Conservation (phyloP, 1,140 invertebrate genomes). For the Cepaea nemoralis region DNA sequence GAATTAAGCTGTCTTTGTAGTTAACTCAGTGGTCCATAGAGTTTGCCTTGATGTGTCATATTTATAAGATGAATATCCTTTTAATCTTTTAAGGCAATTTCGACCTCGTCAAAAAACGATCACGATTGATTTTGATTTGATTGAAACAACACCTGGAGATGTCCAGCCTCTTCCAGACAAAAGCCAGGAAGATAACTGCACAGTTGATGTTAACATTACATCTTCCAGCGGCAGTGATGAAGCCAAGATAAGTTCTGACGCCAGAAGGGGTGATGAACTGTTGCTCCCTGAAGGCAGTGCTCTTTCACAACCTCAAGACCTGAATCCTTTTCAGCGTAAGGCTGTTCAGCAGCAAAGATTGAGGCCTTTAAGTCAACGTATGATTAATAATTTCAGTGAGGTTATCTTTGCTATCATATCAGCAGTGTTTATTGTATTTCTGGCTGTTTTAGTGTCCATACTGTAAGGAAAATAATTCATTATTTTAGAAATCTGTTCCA, state of each 20-base stretch:
- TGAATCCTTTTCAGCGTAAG: not conserved
- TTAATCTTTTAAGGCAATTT: conserved; percentile 75
- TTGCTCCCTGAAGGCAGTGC: no score
- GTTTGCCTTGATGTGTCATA: no score
- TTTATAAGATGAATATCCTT: not conserved
- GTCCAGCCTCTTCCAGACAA: not conserved
- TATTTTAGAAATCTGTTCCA: no score
- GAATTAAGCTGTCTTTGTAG: no score
- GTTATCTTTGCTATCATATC: not conserved
- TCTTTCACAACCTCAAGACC: no score
- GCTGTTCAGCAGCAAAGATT: not conserved
- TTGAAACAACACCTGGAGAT: conserved; percentile 47
- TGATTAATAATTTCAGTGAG: not conserved
- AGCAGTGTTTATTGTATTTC: not conserved
- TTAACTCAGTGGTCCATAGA: no score
- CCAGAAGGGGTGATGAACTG: not conserved
- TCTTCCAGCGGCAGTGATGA: not conserved
- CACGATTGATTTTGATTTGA: conserved; percentile 78
- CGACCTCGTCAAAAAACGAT: conserved; percentile 77
- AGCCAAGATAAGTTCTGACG: not conserved
- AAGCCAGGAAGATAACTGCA: not conserved
- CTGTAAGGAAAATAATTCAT: no score
- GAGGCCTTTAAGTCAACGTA: not conserved
- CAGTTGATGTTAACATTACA: not conserved
- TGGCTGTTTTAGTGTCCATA: no score